These are phyloP conservation scores for Mya arenaria DNA, from an alignment of 1,140 invertebrate genomes.

Conservation along the genomic window DNA sequence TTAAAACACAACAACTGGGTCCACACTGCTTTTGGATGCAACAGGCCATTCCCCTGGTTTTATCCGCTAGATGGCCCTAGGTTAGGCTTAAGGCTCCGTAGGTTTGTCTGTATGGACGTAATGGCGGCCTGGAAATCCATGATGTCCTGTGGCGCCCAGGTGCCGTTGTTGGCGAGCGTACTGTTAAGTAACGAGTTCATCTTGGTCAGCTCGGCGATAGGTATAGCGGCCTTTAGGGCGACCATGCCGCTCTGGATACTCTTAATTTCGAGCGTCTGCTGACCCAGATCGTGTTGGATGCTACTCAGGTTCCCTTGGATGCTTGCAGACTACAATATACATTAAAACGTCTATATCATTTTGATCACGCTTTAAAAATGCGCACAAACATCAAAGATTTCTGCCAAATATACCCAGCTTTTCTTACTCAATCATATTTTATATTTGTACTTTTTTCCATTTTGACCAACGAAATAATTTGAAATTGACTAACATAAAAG, in stretches of 20 bases:
- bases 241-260: slow-evolving; percentile 22
- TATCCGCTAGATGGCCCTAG: slow-evolving; percentile 15
- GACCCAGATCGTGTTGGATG: not conserved
- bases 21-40: no score
- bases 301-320: not conserved
- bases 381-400: no score
- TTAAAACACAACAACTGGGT: no score
- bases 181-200: slow-evolving; percentile 33
- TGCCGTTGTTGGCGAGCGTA: not conserved
- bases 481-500: no score
- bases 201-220: slow-evolving; percentile 11
- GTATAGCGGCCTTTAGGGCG: slow-evolving; percentile 35
- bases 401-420: no score
- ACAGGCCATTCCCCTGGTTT: no score
- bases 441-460: no score
- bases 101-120: not conserved
- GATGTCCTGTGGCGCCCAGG: not conserved
- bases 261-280: slow-evolving; percentile 12
- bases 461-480: no score
- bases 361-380: no score
- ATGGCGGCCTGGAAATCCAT: slow-evolving; percentile 7
- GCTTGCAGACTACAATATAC: slow-evolving; percentile 5
- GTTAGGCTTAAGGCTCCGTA: not conserved
- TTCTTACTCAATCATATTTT: no score
- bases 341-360: no score